Base-by-base conservation (phyloP, 2,797 vertebrate species). In the Lophotriccus pileatus region DNA sequence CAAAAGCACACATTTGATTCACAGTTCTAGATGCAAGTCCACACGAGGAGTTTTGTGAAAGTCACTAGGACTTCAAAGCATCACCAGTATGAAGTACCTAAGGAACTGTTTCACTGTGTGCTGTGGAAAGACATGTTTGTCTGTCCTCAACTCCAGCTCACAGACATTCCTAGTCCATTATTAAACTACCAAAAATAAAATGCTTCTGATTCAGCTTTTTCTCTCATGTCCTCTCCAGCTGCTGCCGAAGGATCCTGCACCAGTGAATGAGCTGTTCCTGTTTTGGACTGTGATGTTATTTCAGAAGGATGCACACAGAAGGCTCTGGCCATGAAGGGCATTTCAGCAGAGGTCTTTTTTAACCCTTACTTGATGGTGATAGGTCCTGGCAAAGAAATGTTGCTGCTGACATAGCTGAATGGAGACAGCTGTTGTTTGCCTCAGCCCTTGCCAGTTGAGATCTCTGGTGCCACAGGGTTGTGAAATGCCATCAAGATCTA, bases 271-370 rank as follows among this genome's bases (percentile, higher is more conserved):
- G 55, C 69, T 88, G 83, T 94, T 95, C 83, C 93, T 93, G 93
- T 94, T 96, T 93, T 76, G 90, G 93, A 62, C 34, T 46, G n/a
- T 90, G 93, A 94, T 88, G 87, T 84, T 94, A 94, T 94, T 87
- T 90, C 83, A 80, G 87, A 94, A 87, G 83, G 94, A 85, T 85
- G 80, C 76, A 62, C 23, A 19, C 56, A 80, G 68, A 87, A 93
- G 58, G 58, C 75, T 83, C 39, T 84, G 91, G 68, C 82, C 62
- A 84, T 1, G 46, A 92, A 87, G 56, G 68, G 58, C 66, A 84
- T 83, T 94, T 87, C 37, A 55, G 58, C n/a, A 68, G 72, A 34
- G 41, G 67, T 3, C 30, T 63, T 80, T 89, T 88, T 95, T 94
- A 95, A 95, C 94, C 39, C 66, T 75, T 94, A 41, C 53, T 41